Evolutionary conservation across 1,140 invertebrate species (phyloP).

Genomic region (Camponotus vicinus): DNA sequence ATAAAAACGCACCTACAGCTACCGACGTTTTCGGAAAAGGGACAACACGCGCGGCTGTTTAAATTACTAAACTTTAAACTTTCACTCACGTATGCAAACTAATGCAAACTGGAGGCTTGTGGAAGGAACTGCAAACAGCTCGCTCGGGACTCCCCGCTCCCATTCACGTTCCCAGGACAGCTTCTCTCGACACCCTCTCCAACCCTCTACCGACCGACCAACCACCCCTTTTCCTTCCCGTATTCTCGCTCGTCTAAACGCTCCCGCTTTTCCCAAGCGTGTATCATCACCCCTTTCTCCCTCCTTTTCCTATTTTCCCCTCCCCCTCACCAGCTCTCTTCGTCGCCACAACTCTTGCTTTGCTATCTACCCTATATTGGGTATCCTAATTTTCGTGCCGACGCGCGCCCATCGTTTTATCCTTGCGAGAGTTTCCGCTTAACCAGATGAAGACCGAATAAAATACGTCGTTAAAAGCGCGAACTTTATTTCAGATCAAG

Average conservation of each 20-base stretch:
- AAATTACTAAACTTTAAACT: slow-evolving; percentile 83
- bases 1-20: slow-evolving; percentile 29
- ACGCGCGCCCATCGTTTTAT: slow-evolving; percentile 32
- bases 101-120: slow-evolving; percentile 80
- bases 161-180: slow-evolving; percentile 67
- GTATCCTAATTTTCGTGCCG: slow-evolving; percentile 74
- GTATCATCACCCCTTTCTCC: slow-evolving; percentile 1
- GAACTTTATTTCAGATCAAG: slow-evolving; percentile 62
- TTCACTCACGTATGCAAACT: slow-evolving; percentile 82
- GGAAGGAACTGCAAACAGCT: slow-evolving; percentile 82
- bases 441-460: slow-evolving; percentile 73
- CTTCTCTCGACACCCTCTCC: slow-evolving; percentile 74
- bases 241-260: slow-evolving; percentile 35
- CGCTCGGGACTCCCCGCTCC: slow-evolving; percentile 77
- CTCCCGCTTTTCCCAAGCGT: slow-evolving; percentile 33
- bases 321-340: background rate
- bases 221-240: slow-evolving; percentile 34
- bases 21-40: slow-evolving; percentile 70
- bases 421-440: slow-evolving; percentile 76
- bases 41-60: slow-evolving; percentile 75
- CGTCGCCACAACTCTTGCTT: slow-evolving; percentile 32
- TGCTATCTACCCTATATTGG: slow-evolving; percentile 68
- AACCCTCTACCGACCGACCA: slow-evolving; percentile 50
- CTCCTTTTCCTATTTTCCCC: too few relatives aligned
- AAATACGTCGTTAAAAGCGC: slow-evolving; percentile 73